Evolutionary conservation across 2,113 vertebrate species (phyloP), one percentile per base, ranked within the genome.

Genomic region (Xenotilapia caudafasciata): DNA sequence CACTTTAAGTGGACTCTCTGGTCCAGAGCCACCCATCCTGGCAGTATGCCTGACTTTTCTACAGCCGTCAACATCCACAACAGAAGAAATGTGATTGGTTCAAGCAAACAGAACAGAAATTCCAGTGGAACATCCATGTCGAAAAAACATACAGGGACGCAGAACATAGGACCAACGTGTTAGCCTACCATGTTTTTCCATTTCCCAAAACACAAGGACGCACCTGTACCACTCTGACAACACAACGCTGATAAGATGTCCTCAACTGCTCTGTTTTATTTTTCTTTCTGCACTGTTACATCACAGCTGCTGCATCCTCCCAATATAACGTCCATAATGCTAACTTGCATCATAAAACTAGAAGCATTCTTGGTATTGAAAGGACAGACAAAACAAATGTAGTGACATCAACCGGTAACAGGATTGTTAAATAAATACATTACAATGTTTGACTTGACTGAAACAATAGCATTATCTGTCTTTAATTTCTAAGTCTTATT

Each of bases 231-330:
- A 21, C 21, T 83, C 33, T 83, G 86, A 83, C 87, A 58, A 86
- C 84, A 84, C 53, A 89, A 26, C 92, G 40, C 73, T 92, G 95
- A 95, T 96, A 95, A 92, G 84, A 83, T 35, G 84, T 89, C 80
- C 84, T 38, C n/a, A 31, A 7, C 49, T 45, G 53, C 83, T 80
- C 53, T 84, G 56, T 17, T 56, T 31, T 42, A 80, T 26, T 60
- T 28, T 56, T 26, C 33, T 83, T 33, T 70, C 19, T 51, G 28
- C 5, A 0, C 9, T 35, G 38, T 91, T 92, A 70, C 85, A 88
- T 90, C 86, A 92, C 77, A 19, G 7, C 10, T 28, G n/a, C 17
- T 38, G 0, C 19, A 35, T 55, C 11, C 5, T 33, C 14, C 4
- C 9, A 58, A 4, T 23, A n/a, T 19, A 10, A 68, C 4, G 10